Base-by-base conservation (phyloP, 2,888 invertebrate species). In the Melanchra persicariae region DNA sequence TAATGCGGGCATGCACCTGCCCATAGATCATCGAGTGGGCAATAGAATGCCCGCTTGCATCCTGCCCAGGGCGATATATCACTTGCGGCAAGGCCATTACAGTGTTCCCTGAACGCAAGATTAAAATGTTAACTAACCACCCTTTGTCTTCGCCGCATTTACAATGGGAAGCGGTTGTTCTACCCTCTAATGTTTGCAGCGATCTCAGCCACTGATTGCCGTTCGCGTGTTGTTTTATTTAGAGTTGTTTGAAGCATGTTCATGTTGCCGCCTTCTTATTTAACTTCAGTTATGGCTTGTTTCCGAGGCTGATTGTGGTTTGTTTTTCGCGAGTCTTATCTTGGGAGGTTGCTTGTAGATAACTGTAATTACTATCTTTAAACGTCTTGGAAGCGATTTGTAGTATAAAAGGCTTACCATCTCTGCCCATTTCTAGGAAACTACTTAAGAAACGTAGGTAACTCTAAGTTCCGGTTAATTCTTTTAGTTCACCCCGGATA, bases 121-220 rank as follows among this genome's bases (percentile, higher is more conserved):
- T 93, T 93, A 93, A 93, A 93, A 93, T 92, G 92, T 92, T 91
- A 92, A 91, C 91, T 88, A 91, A 90, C 90, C 89, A 87, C 89
- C 88, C 89, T 90, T 89, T 92, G 89, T 91, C 90, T 91, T 91
- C 88, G 76, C 88, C 85, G 84, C 90, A 87, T 88, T 91, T 89
- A 91, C 88, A 88, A 90, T 86, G 87, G 88, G 85, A 89, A 89
- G 83, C 79, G 85, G 84, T 90, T 88, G 89, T 88, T 90, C 89
- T 87, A 83, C 85, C 83, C 85, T 87, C 87, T 87, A 88, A 90
- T 90, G 88, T 88, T 87, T 79, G 85, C 81, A 84, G 84, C 83
- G 90, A 90, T 90, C 86, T 86, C 82, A 74, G 81, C 81, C 81
- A 85, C 85, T 89, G 89, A 90, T 90, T 89, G 83, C 84, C 79